phyloP scores from a whole-genome alignment of 2,888 invertebrate genomes.

The Rhagonycha lutea region DNA sequence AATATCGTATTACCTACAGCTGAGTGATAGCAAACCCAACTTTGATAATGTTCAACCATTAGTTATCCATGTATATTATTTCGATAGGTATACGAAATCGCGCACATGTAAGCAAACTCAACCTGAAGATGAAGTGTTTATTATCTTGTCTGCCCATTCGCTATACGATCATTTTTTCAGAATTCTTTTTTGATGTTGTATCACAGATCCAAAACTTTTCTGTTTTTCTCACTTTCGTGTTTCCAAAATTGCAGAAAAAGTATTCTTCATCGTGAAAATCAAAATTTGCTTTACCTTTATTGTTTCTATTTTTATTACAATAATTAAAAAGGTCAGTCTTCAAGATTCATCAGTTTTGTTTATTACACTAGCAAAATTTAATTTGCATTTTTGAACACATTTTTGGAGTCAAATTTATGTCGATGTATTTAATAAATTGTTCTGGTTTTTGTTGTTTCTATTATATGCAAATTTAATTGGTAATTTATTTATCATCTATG shows the following conservation, averaged over 20 bases:
- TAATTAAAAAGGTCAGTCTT: not conserved
- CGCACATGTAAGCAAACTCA: not conserved
- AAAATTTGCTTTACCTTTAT: not conserved
- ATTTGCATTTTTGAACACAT: not conserved
- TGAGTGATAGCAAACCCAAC: conserved; percentile 1
- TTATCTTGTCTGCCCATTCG: not conserved
- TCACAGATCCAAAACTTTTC: not conserved
- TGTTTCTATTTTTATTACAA: not conserved
- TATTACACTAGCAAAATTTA: not conserved
- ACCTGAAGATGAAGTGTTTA: not conserved
- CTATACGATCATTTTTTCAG: not conserved
- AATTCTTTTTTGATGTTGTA: not conserved
- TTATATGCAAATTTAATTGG: not conserved
- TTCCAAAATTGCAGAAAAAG: too few species aligned
- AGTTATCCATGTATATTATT: not conserved
- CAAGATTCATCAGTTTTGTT: not conserved
- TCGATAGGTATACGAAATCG: not conserved
- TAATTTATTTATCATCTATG: not conserved
- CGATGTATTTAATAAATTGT: not conserved
- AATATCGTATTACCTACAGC: conserved; percentile 33
- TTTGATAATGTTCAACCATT: conserved; percentile 1
- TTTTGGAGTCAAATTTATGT: not conserved
- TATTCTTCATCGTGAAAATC: too few species aligned
- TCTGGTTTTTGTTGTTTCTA: conserved; percentile 2
- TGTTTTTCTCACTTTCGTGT: not conserved